Percentiles rank a stretch among this genome's conserved stretches.
These are phyloP conservation scores for Seriola quinqueradiata DNA, from an alignment of 2,113 vertebrate species.

Conservation along the genomic window DNA sequence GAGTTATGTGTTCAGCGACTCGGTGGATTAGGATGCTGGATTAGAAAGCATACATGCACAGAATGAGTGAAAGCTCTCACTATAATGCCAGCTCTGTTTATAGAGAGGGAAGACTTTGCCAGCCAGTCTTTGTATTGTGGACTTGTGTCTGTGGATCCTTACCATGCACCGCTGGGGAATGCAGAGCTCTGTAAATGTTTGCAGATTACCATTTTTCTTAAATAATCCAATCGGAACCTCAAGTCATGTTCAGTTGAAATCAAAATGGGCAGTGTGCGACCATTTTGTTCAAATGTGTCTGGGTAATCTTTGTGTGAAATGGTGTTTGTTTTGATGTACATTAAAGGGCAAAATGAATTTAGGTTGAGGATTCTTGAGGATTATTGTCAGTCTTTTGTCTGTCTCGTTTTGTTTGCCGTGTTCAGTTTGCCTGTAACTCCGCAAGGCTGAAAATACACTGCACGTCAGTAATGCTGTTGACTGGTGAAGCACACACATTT, in stretches of 20 bases:
- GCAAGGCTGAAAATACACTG: conserved; percentile 8
- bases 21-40: conserved; percentile 5
- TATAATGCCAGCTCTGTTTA: conserved; percentile 68
- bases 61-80: conserved; percentile 29
- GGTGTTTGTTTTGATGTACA: conserved; percentile 58
- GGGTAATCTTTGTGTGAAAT: conserved; percentile 62
- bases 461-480: neutral
- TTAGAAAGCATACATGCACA: conserved; percentile 48
- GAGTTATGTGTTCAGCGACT: conserved; percentile 32
- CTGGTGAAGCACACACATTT: neutral
- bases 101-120: conserved; percentile 72
- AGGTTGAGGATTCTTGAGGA: neutral
- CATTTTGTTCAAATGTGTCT: conserved; percentile 73
- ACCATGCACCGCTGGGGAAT: conserved; percentile 76
- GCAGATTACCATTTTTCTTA: conserved; percentile 86
- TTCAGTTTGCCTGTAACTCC: neutral
- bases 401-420: neutral
- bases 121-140: conserved; percentile 59
- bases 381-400: conserved; percentile 28
- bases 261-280: conserved; percentile 51
- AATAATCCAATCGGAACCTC: conserved; percentile 83
- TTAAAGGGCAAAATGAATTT: conserved; percentile 21
- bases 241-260: conserved; percentile 78
- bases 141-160: conserved; percentile 76
- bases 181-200: conserved; percentile 88